phyloP scores from a whole-genome alignment of 2,113 vertebrate species.

The Tichodroma muraria region DNA sequence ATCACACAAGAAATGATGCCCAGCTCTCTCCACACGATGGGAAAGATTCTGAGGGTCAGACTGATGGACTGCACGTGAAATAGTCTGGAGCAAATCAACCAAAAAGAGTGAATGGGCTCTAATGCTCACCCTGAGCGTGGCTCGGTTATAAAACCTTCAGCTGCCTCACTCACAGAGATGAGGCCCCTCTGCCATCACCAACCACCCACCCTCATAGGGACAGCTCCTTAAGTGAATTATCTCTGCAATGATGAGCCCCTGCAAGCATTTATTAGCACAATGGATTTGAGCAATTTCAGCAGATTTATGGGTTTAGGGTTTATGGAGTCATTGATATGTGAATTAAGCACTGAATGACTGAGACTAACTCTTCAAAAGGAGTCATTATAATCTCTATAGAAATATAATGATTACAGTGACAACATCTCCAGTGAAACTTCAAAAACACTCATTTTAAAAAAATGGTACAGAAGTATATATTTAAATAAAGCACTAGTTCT shows the following conservation, averaged over 20 bases:
- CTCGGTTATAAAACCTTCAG: background rate
- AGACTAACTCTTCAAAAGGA: constrained; percentile 42
- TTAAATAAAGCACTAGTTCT: background rate
- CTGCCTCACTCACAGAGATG: accelerated
- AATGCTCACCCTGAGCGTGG: accelerated
- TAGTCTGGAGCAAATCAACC: background rate
- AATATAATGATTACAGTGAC: constrained; percentile 44
- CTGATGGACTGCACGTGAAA: background rate
- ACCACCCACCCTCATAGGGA: background rate
- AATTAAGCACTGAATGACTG: constrained; percentile 60
- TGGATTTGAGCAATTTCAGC: background rate
- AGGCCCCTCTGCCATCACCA: accelerated
- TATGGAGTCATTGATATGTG: constrained; percentile 49
- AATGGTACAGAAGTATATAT: background rate
- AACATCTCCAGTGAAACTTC: constrained; percentile 33
- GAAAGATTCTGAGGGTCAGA: background rate
- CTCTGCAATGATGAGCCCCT: background rate
- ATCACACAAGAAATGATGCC: accelerated
- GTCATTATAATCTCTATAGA: constrained; percentile 56
- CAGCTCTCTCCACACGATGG: background rate
- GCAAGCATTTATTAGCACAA: background rate
- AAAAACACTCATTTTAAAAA: background rate
- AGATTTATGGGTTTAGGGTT: constrained; percentile 27
- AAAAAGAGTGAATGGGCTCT: background rate
- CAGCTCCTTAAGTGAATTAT: background rate